Base-by-base conservation (phyloP, 53 echinoderm and acorn worm genomes). In the Hippasteria phrygiana region DNA sequence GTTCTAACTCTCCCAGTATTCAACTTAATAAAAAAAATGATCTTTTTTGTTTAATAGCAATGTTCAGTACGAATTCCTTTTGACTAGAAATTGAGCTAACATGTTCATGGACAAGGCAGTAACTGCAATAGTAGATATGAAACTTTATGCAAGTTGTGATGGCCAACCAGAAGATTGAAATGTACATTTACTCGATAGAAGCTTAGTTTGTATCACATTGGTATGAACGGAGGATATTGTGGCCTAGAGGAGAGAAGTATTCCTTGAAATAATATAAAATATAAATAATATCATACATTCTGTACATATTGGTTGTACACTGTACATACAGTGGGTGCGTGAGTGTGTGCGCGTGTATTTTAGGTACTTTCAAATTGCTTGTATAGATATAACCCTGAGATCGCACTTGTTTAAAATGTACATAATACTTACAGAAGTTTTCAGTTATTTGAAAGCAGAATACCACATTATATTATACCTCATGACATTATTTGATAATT, bases 231-330 rank as follows among this genome's bases (percentile, higher is more conserved):
- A 2, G 59, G 8, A 24, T 45, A 18, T 10, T 26, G 24, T 13
- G 10, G 10, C 11, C 1, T 33, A 33, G 16, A 28, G 5, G 3
- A 35, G 34, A 14, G 53, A 34, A 13, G 50, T 71, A 85, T 85
- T 85, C 35, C 85, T 71, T 70, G 71, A 85, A 71, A 85, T 85
- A 75, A 54, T 47, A 47, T 75, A 46, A n/a, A n/a, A 85, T 85
- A 64, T 85, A 83, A 62, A 83, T 83, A 83, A 65, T 41, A 28
- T 38, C 39, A 62, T 16, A 79, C n/a, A 62, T 56, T 55, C 56
- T 85, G 85, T 85, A 85, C 48, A 71, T 85, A 85, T 85, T 48
- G 85, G 69, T 47, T 85, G 85, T 85, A 85, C 85, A 85, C 37
- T 69, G 69, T 85, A 70, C 37, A 55, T n/a, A n/a, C n/a, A n/a